Conservation (phyloP, 2,797 vertebrate genomes). For the Chaetophractus vellerosus region DNA sequence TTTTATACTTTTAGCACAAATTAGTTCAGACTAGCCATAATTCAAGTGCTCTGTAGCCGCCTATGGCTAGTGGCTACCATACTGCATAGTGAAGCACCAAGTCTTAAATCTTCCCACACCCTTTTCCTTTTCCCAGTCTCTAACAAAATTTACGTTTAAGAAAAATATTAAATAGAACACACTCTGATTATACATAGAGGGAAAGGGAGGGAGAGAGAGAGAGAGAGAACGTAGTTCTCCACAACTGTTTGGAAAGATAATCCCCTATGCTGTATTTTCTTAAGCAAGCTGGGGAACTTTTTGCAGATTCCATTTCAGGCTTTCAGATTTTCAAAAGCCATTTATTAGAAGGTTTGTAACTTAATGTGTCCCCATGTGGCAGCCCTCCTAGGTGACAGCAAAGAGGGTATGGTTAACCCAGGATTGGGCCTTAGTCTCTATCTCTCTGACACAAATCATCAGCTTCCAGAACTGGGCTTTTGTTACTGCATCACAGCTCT, state of each 20-base stretch:
- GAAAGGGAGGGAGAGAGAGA: no score
- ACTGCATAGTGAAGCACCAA: neutral
- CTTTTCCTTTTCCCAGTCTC: neutral
- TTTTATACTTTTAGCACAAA: no score
- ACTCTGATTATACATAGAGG: neutral
- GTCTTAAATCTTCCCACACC: neutral
- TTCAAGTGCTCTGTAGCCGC: neutral
- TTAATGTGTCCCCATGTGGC: neutral
- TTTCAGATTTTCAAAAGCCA: neutral
- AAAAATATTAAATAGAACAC: slow-evolving; percentile 3
- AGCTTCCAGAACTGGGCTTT: neutral
- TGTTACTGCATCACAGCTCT: neutral
- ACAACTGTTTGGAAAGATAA: neutral
- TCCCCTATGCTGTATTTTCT: neutral
- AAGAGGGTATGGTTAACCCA: neutral
- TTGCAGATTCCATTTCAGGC: neutral
- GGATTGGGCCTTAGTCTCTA: neutral
- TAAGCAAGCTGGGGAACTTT: neutral
- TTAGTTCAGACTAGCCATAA: rapidly evolving
- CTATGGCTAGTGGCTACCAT: neutral
- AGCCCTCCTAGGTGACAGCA: no score
- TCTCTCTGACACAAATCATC: neutral
- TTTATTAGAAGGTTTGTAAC: neutral
- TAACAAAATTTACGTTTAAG: neutral
- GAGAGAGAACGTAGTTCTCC: no score